These are phyloP conservation scores for Trachelus iudaicus DNA, from an alignment of 2,888 invertebrate genomes.

Conservation along the genomic window DNA sequence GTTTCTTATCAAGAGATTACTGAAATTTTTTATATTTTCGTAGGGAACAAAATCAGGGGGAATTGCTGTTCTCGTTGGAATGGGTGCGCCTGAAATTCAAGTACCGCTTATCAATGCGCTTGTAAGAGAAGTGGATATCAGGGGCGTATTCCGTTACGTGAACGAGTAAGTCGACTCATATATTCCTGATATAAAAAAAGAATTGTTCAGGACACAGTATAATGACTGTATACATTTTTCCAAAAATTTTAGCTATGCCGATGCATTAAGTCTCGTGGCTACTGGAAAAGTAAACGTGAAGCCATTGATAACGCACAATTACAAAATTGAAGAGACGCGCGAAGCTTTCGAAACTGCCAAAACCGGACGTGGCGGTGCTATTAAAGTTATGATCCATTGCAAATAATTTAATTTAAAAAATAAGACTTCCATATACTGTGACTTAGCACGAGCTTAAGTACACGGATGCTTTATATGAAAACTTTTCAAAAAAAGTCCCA, in stretches of 20 bases:
- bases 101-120: constrained; percentile 86
- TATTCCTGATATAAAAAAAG: neutral
- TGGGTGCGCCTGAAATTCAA: constrained; percentile 82
- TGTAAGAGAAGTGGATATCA: constrained; percentile 88
- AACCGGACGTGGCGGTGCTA: constrained; percentile 77
- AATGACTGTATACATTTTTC: too few relatives aligned
- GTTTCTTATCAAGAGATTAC: neutral
- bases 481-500: too few relatives aligned
- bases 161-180: constrained; percentile 77
- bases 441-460: too few relatives aligned
- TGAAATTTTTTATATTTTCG: constrained; percentile 25
- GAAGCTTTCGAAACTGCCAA: constrained; percentile 87
- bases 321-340: constrained; percentile 78
- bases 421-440: neutral
- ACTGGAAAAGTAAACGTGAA: constrained; percentile 83
- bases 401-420: neutral
- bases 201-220: too few relatives aligned
- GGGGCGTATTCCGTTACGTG: constrained; percentile 92
- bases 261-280: constrained; percentile 81
- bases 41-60: constrained; percentile 92
- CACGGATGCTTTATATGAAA: too few relatives aligned
- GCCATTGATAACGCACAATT: constrained; percentile 87
- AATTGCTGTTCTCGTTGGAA: constrained; percentile 86
- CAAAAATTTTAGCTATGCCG: constrained; percentile 74
- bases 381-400: constrained; percentile 89